Evolutionary conservation across 35 echinoderm and acorn worm genomes (phyloP).

Genomic region (Amphiura filiformis): DNA sequence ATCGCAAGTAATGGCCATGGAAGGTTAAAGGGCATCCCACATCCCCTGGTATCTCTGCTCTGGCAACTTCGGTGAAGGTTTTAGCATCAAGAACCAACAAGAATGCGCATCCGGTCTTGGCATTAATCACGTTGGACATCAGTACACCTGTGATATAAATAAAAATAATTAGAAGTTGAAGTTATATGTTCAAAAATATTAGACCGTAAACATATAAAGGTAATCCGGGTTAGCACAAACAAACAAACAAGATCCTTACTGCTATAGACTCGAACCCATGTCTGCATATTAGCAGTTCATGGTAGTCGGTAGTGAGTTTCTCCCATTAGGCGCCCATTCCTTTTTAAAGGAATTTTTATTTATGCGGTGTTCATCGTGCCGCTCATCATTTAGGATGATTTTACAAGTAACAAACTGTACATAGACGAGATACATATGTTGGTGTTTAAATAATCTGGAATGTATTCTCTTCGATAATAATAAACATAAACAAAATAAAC

Average conservation of each 20-base stretch:
- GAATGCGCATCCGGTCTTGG: slow-evolving; percentile 62
- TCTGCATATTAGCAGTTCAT: not conserved
- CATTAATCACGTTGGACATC: slow-evolving; percentile 78
- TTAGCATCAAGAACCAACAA: slow-evolving; percentile 80
- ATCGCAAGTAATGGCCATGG: slow-evolving; percentile 68
- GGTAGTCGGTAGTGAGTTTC: no score
- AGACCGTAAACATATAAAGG: not conserved
- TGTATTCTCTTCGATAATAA: no score
- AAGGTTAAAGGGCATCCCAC: slow-evolving; percentile 80
- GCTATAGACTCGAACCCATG: not conserved
- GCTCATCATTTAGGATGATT: no score
- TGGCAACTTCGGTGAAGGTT: slow-evolving; percentile 69
- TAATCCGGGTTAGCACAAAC: not conserved
- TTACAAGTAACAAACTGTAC: no score
- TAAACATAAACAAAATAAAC: no score
- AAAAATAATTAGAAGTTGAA: not conserved
- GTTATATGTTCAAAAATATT: no score
- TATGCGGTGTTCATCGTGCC: no score
- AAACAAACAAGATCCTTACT: not conserved
- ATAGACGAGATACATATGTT: no score
- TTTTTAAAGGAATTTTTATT: no score
- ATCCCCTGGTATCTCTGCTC: slow-evolving; percentile 76
- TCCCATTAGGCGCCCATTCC: no score
- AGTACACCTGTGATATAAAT: slow-evolving; percentile 68
- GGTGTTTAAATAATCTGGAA: no score